A percentile compares a stretch with the other conserved stretches of the same genome.
These are phyloP conservation scores for Minunthozetes semirufus DNA, from an alignment of 2,888 invertebrate species.

Conservation along the genomic window DNA sequence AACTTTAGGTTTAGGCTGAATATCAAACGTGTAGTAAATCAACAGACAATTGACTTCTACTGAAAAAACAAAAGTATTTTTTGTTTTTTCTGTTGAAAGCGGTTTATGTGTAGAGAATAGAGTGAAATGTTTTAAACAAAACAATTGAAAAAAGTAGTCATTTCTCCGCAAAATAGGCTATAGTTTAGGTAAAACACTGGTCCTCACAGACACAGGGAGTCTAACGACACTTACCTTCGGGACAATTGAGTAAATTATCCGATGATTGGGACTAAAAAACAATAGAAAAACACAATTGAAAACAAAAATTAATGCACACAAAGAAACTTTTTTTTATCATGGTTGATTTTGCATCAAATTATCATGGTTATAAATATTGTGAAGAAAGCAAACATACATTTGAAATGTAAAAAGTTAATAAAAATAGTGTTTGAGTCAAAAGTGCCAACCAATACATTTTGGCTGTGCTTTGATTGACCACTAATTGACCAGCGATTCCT, in stretches of 20 bases:
- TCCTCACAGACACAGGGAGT: background rate
- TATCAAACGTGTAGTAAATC: too few species aligned
- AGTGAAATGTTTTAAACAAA: too few species aligned
- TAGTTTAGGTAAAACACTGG: background rate
- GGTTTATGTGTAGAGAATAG: too few species aligned
- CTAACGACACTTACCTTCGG: slow-evolving; percentile 29
- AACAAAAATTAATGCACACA: background rate
- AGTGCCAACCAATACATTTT: background rate
- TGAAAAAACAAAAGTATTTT: too few species aligned
- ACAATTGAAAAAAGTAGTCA: background rate
- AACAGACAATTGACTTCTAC: too few species aligned
- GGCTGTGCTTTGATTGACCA: background rate
- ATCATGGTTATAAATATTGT: background rate
- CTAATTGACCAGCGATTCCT: background rate
- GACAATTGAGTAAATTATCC: slow-evolving; percentile 35
- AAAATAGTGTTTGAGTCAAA: background rate
- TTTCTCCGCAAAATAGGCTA: background rate
- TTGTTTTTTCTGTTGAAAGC: too few species aligned
- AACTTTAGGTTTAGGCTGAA: too few species aligned
- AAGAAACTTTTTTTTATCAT: too few species aligned
- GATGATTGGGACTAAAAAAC: slow-evolving; percentile 10
- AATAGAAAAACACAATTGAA: background rate
- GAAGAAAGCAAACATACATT: background rate
- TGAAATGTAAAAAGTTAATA: background rate
- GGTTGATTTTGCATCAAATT: too few species aligned